A percentile compares a stretch with the other conserved stretches of the same genome.
phyloP scores from a whole-genome alignment of 2,888 invertebrate species.

The Diplolepis rosae region DNA sequence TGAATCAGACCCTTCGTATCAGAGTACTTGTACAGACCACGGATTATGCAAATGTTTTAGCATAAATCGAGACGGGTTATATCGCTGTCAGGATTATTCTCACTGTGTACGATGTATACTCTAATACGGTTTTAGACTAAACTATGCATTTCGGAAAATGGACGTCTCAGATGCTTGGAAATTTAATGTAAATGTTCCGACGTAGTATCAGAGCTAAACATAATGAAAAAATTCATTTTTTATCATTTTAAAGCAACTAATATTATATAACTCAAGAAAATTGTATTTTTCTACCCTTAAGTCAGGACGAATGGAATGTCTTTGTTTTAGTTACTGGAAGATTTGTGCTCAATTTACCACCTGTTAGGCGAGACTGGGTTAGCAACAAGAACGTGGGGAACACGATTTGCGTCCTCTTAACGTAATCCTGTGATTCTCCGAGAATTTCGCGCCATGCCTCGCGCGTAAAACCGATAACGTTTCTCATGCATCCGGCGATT shows the following conservation, averaged over 20 bases:
- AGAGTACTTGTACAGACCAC: not conserved
- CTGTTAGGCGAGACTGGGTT: slow-evolving; percentile 15
- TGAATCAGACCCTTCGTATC: not conserved
- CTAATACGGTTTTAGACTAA: not conserved
- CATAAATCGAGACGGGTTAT: slow-evolving; percentile 21
- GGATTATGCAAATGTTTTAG: slow-evolving; percentile 21
- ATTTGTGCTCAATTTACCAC: not conserved
- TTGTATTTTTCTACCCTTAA: not conserved
- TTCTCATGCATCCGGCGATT: slow-evolving; percentile 23
- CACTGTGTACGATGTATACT: not conserved
- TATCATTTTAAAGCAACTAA: not conserved
- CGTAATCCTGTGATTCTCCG: slow-evolving; percentile 7
- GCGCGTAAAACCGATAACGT: slow-evolving; percentile 14
- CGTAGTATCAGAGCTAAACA: not conserved
- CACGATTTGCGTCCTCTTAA: slow-evolving; percentile 18
- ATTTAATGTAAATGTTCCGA: not conserved
- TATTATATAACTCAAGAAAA: not conserved
- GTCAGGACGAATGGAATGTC: not conserved
- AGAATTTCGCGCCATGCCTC: slow-evolving; percentile 6
- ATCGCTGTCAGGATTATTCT: slow-evolving; percentile 17
- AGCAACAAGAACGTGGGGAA: not conserved
- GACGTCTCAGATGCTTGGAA: not conserved
- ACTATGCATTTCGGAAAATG: slow-evolving; percentile 2
- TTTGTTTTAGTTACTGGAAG: not conserved
- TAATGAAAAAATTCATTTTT: not conserved